phyloP scores from a whole-genome alignment of 1,140 invertebrate species.

The Araneus ventricosus region DNA sequence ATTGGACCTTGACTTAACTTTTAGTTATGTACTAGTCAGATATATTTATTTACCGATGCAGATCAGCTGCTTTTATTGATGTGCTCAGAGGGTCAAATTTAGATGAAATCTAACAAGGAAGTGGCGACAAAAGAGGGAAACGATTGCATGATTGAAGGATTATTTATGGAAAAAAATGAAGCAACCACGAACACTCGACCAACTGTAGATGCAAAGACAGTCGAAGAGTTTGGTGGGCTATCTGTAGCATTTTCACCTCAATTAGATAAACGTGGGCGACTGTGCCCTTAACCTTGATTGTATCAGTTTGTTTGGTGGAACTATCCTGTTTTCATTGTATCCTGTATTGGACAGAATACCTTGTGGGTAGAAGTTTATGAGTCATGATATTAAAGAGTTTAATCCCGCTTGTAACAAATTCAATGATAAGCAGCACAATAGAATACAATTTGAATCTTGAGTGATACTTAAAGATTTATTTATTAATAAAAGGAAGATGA shows the following conservation, averaged over 20 bases:
- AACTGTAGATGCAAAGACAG: not conserved
- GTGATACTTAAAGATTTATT: not conserved
- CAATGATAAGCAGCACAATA: not conserved
- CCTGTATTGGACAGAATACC: not conserved
- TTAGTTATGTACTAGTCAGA: not conserved
- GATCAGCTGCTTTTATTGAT: not conserved
- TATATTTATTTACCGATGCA: slow-evolving; percentile 1
- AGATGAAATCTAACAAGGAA: slow-evolving; percentile 26
- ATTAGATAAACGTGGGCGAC: not conserved
- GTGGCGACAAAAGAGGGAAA: not conserved
- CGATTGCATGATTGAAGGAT: not conserved
- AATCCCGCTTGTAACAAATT: not conserved
- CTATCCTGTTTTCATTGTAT: not conserved
- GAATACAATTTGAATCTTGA: too few relatives aligned
- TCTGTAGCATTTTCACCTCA: not conserved
- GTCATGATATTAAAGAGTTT: not conserved
- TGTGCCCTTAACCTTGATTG: not conserved
- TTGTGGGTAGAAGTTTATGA: not conserved
- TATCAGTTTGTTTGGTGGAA: not conserved
- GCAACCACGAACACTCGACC: not conserved
- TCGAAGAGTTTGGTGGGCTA: not conserved
- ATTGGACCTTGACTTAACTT: not conserved
- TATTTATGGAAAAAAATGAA: slow-evolving; percentile 1
- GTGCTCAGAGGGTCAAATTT: not conserved
- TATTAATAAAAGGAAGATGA: too few relatives aligned